Percentiles rank a stretch among this genome's conserved stretches.
Conservation (phyloP, 2,113 vertebrate species). For the Oreochromis aureus region DNA sequence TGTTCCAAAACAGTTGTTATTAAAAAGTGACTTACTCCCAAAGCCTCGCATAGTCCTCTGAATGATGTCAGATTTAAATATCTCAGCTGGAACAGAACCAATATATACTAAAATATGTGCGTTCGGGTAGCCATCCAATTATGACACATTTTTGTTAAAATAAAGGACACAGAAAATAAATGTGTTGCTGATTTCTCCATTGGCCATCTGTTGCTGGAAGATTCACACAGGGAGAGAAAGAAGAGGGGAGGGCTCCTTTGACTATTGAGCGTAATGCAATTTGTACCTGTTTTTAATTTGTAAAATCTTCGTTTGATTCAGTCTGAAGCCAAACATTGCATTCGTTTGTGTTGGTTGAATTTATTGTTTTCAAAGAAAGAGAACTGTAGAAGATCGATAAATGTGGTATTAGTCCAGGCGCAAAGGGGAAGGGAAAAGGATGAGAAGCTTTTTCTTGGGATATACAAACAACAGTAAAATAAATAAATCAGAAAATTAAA, state of each 20-base stretch:
- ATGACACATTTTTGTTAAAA: slow-evolving; percentile 64
- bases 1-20: background rate
- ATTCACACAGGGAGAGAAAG: slow-evolving; percentile 46
- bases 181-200: slow-evolving; percentile 69
- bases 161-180: slow-evolving; percentile 71
- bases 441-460: background rate
- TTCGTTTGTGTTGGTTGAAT: background rate
- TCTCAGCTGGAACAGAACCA: slow-evolving; percentile 46
- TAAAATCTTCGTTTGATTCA: background rate
- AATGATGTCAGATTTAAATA: slow-evolving; percentile 49
- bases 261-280: slow-evolving; percentile 20
- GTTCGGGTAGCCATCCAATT: slow-evolving; percentile 54
- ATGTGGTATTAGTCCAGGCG: background rate
- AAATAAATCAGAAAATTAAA: background rate
- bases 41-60: background rate
- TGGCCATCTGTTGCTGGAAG: slow-evolving; percentile 72
- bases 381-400: background rate
- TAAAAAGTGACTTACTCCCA: slow-evolving; percentile 10
- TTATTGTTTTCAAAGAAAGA: background rate
- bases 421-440: background rate
- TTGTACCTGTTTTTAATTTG: slow-evolving; percentile 34
- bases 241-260: slow-evolving; percentile 1
- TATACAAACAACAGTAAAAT: background rate
- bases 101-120: slow-evolving; percentile 56
- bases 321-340: background rate